Evolutionary conservation across 2,797 vertebrate species (phyloP).

Genomic region (Morelia viridis): DNA sequence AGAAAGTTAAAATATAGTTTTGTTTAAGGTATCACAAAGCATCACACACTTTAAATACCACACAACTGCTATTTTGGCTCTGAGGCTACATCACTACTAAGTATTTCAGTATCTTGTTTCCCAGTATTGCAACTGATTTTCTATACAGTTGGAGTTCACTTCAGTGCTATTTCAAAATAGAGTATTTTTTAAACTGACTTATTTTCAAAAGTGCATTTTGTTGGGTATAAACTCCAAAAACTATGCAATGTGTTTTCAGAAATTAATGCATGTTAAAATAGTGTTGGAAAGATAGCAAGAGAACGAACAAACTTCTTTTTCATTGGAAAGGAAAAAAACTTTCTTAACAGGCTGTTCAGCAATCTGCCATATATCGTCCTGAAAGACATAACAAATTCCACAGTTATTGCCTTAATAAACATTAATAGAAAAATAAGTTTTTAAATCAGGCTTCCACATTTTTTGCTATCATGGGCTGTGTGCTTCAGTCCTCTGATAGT

Average conservation of each 20-base stretch:
- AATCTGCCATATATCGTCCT: constrained; percentile 98
- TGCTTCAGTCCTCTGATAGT: background rate
- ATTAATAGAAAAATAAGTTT: background rate
- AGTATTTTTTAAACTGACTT: constrained; percentile 77
- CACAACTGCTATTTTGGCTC: constrained; percentile 76
- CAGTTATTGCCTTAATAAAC: constrained; percentile 22
- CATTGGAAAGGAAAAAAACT: constrained; percentile 40
- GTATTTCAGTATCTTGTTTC: constrained; percentile 68
- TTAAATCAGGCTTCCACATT: background rate
- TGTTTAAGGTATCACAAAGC: constrained; percentile 73
- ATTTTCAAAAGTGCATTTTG: constrained; percentile 77
- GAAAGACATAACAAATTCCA: constrained; percentile 62
- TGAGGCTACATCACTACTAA: constrained; percentile 76
- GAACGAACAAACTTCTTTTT: constrained; percentile 58
- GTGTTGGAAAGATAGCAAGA: constrained; percentile 70
- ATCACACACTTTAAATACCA: constrained; percentile 66
- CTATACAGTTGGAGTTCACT: constrained; percentile 81
- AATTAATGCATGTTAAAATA: constrained; percentile 71
- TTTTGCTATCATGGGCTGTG: background rate
- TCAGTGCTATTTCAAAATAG: constrained; percentile 90
- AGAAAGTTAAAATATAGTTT: constrained; percentile 76
- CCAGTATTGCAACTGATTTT: constrained; percentile 69
- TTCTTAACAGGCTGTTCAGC: constrained; percentile 75
- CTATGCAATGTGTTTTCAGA: constrained; percentile 51
- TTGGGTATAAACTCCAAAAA: constrained; percentile 69